Percentiles rank a stretch among this genome's conserved stretches.
Conservation (phyloP, 2,888 invertebrate genomes). For the Cerastis leucographa region DNA sequence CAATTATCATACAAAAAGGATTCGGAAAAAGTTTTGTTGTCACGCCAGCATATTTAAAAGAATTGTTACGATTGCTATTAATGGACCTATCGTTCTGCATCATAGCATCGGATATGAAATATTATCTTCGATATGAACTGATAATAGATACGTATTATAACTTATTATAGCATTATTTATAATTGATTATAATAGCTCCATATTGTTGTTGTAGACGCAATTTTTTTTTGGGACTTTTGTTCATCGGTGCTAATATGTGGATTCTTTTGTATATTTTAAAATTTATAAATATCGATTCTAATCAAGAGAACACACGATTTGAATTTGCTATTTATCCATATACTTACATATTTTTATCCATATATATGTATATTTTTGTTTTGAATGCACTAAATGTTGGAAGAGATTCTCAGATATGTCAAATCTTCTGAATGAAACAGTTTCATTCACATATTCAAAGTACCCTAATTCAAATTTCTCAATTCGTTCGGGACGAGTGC, state of each 20-base stretch:
- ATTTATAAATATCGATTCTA: neutral
- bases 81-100: constrained; percentile 57
- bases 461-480: constrained; percentile 56
- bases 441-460: constrained; percentile 58
- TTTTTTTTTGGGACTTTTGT: neutral
- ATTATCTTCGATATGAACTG: constrained; percentile 60
- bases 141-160: constrained; percentile 29
- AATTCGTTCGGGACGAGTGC: constrained; percentile 57
- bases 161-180: neutral
- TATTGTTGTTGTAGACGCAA: constrained; percentile 3
- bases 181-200: constrained; percentile 16
- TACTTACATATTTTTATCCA: no score
- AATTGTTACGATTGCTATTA: constrained; percentile 24
- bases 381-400: neutral
- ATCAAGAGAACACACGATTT: neutral
- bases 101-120: constrained; percentile 56
- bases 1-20: constrained; percentile 21
- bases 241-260: neutral
- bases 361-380: neutral
- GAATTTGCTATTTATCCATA: no score
- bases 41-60: constrained; percentile 22
- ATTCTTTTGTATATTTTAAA: neutral
- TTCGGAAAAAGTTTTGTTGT: constrained; percentile 19
- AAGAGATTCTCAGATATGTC: neutral
- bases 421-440: constrained; percentile 36